Evolutionary conservation across 2,888 invertebrate species (phyloP), one percentile per base, ranked within the genome.

Genomic region (Lasiommata megera): DNA sequence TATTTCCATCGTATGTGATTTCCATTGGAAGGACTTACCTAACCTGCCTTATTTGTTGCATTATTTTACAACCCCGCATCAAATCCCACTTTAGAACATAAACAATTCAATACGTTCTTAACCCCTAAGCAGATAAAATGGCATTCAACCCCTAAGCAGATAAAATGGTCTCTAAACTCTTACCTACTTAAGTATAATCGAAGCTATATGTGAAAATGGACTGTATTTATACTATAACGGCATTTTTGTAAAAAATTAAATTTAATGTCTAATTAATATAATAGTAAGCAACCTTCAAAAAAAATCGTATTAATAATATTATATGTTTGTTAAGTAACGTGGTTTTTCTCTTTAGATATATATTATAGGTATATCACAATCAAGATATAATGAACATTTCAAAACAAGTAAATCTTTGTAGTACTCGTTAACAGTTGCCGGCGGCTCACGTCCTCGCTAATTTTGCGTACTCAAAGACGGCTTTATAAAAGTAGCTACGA

Each of bases 361-460:
- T 12, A 17, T 9, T 17, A 16, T 8, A 6, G 14, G 7, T 40
- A 40, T 40, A 11, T 41, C 18, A 40, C 17, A 28, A 12, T 28
- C 28, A 37, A 41, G 41, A 34, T 50, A 47, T 54, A 61, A 47
- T 53, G 48, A 52, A 54, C 34, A 37, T 54, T 44, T 36, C 56
- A 60, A 68, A 55, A 69, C 71, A 56, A 44, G 54, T 61, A 64
- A 64, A 55, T 68, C 71, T 67, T 76, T 77, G 73, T 74, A 63
- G 58, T 48, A 17, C 16, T 40, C 52, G 65, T 66, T 58, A 67
- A 68, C 62, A 62, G 67, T 68, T 58, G 55, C 58, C 62, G 51
- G 41, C 56, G 53, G 64, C 64, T 57, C 40, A 63, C 60, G 71
- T 78, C 76, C 76, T 72, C 58, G 65, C 60, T 73, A 73, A 79